A percentile compares a stretch with the other conserved stretches of the same genome.
These are phyloP conservation scores for Metaphire vulgaris DNA, from an alignment of 1,140 invertebrate species.

Conservation along the genomic window DNA sequence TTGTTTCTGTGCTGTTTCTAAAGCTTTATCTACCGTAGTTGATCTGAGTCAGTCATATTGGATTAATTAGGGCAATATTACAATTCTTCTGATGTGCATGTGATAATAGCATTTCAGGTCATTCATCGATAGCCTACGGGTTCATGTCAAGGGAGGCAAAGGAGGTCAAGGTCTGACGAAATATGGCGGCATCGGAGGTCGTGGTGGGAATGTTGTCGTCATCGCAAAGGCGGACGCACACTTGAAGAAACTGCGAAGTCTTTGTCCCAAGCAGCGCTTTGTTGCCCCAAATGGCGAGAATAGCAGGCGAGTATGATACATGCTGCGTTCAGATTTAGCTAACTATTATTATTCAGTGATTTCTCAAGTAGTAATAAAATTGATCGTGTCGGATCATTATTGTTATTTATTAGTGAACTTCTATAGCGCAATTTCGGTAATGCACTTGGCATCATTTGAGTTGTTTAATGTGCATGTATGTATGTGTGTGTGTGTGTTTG, in stretches of 20 bases:
- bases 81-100: neutral
- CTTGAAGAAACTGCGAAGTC: conserved; percentile 57
- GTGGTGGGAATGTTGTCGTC: conserved; percentile 73
- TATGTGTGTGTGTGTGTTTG: too few relatives aligned
- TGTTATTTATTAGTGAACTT: too few relatives aligned
- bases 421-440: too few relatives aligned
- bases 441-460: too few relatives aligned
- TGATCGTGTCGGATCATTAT: too few relatives aligned
- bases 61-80: neutral
- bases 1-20: neutral
- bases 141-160: conserved; percentile 67
- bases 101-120: neutral
- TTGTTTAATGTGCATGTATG: too few relatives aligned
- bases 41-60: neutral
- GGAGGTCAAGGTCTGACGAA: conserved; percentile 70
- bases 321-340: too few relatives aligned
- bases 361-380: too few relatives aligned
- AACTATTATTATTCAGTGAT: too few relatives aligned
- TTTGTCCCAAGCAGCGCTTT: conserved; percentile 58
- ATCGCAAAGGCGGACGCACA: conserved; percentile 60
- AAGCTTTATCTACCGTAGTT: too few relatives aligned
- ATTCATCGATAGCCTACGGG: conserved; percentile 67
- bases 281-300: conserved; percentile 62
- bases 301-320: conserved; percentile 53
- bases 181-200: conserved; percentile 76